Percentiles rank a stretch among this genome's conserved stretches.
Conservation (phyloP, 2,888 invertebrate genomes). For the Microctonus aethiopoides region DNA sequence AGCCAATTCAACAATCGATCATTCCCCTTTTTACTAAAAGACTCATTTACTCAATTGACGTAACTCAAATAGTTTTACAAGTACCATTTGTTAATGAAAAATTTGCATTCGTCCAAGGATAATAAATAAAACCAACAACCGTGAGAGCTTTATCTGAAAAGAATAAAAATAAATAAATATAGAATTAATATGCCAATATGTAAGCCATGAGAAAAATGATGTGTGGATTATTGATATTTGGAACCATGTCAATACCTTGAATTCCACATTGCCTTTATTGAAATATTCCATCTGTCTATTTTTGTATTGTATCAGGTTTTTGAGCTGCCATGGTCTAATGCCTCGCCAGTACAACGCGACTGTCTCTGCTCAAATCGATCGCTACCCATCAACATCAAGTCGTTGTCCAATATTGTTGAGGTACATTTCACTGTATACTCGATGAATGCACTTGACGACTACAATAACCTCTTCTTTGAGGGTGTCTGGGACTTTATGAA, state of each 20-base stretch:
- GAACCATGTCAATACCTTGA: not conserved
- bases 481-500: constrained; percentile 85
- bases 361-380: constrained; percentile 79
- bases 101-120: not conserved
- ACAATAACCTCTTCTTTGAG: constrained; percentile 85
- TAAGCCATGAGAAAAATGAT: not conserved
- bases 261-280: not conserved
- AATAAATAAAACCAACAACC: not conserved
- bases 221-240: not conserved
- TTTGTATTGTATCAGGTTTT: constrained; percentile 71
- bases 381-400: constrained; percentile 81
- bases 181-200: not conserved
- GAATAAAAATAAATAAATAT: not conserved
- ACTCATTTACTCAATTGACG: not conserved
- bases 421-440: constrained; percentile 83
- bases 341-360: constrained; percentile 79
- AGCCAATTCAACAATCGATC: not conserved
- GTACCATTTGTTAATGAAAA: too few relatives aligned
- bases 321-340: constrained; percentile 80
- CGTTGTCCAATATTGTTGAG: constrained; percentile 81
- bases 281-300: not conserved
- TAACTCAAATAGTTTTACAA: not conserved
- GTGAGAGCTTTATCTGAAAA: not conserved
- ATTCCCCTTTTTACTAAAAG: not conserved
- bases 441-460: constrained; percentile 89